Evolutionary conservation across 35 echinoderm and acorn worm genomes (phyloP).

Genomic region (Stichopus chloronotus): DNA sequence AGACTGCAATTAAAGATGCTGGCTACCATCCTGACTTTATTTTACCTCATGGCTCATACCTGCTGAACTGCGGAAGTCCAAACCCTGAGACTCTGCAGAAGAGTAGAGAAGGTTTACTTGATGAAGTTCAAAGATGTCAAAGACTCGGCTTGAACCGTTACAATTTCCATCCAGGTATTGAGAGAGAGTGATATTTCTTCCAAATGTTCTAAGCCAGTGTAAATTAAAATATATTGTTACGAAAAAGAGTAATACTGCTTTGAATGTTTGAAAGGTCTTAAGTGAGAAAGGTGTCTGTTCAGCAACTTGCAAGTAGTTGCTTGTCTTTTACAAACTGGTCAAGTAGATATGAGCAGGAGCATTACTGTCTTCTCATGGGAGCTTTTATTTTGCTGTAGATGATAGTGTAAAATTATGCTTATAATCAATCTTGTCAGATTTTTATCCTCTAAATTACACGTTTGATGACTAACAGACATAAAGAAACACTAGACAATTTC

Average conservation of each 20-base stretch:
- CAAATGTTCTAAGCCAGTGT: neutral
- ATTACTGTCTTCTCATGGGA: too few species aligned
- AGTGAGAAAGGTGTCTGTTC: neutral
- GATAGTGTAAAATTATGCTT: too few species aligned
- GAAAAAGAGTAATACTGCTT: neutral
- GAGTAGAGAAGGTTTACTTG: slow-evolving; percentile 66
- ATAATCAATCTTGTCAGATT: too few species aligned
- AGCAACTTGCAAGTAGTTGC: neutral
- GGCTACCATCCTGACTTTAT: slow-evolving; percentile 77
- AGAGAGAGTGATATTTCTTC: too few species aligned
- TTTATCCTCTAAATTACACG: too few species aligned
- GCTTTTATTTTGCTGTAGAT: too few species aligned
- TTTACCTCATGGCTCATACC: slow-evolving; percentile 86
- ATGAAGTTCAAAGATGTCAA: slow-evolving; percentile 77
- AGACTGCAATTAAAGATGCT: slow-evolving; percentile 48
- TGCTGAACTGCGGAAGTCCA: slow-evolving; percentile 89
- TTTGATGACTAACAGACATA: too few species aligned
- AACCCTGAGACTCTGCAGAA: slow-evolving; percentile 80
- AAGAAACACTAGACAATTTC: too few species aligned
- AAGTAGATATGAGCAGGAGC: too few species aligned
- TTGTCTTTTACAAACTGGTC: too few species aligned
- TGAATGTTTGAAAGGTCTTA: neutral
- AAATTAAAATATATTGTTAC: neutral
- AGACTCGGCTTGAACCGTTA: slow-evolving; percentile 82
- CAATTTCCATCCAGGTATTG: slow-evolving; percentile 93